These are phyloP conservation scores for Carposina sasakii DNA, from an alignment of 1,140 invertebrate genomes.

Conservation along the genomic window DNA sequence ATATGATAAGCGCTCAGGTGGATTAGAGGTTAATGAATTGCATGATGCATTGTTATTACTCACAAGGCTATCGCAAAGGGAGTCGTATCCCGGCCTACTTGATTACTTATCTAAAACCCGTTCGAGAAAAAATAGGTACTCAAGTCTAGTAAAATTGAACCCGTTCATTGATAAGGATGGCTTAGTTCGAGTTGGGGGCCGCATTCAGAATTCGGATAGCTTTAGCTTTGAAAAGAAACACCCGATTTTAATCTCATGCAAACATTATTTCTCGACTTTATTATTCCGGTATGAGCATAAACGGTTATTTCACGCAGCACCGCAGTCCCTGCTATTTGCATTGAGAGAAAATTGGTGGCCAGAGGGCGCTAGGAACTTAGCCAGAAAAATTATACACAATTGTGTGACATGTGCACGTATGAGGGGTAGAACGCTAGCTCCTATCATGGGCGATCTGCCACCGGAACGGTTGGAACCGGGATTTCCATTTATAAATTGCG, in stretches of 20 bases:
- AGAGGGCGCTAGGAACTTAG: background rate
- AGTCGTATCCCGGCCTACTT: background rate
- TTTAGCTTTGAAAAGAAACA: background rate
- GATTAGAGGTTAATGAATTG: constrained; percentile 1
- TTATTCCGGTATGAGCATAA: background rate
- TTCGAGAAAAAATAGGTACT: background rate
- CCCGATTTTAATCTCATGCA: background rate
- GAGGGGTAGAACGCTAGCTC: background rate
- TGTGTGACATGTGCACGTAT: background rate
- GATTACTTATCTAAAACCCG: background rate
- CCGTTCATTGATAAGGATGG: background rate
- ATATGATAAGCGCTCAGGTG: no score
- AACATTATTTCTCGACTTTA: constrained; percentile 1
- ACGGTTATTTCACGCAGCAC: background rate
- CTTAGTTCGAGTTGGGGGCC: background rate
- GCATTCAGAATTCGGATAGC: background rate
- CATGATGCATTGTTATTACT: background rate
- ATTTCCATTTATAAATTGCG: background rate
- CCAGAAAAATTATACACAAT: background rate
- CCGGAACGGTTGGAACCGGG: background rate
- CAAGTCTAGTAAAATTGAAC: background rate
- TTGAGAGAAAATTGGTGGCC: background rate
- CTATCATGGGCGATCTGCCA: constrained; percentile 2
- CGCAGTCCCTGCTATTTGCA: background rate
- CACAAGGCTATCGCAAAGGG: background rate